Conservation (phyloP, 2,113 vertebrate genomes). For the Panthera uncia region DNA sequence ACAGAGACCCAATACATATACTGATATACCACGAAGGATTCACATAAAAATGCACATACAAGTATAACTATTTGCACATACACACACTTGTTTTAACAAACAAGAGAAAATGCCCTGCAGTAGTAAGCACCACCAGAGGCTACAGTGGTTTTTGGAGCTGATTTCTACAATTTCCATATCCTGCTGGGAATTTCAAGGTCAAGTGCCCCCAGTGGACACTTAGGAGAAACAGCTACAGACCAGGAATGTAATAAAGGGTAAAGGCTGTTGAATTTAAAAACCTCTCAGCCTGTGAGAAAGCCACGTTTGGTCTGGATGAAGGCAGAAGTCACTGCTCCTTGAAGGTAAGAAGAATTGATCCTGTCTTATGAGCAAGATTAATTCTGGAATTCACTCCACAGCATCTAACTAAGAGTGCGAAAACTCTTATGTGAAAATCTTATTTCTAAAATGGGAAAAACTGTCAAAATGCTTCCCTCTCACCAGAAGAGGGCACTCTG, state of each 20-base stretch:
- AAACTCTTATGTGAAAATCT: constrained; percentile 36
- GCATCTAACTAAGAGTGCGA: neutral
- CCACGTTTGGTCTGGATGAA: constrained; percentile 1
- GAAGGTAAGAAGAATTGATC: constrained; percentile 33
- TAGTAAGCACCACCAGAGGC: constrained; percentile 46
- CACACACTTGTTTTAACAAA: constrained; percentile 6
- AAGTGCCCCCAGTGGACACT: constrained; percentile 41
- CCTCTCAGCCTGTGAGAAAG: neutral
- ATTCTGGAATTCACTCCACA: constrained; percentile 36
- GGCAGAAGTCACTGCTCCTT: constrained; percentile 17
- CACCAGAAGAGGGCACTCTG: constrained; percentile 71
- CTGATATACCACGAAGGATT: constrained; percentile 11
- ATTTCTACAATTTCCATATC: constrained; percentile 58
- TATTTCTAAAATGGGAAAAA: constrained; percentile 51
- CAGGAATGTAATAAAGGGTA: constrained; percentile 12
- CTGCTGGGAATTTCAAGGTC: constrained; percentile 53
- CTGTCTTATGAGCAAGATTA: constrained; percentile 35
- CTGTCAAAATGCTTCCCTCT: constrained; percentile 19
- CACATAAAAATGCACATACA: neutral
- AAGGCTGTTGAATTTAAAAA: constrained; percentile 51
- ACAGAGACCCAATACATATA: neutral
- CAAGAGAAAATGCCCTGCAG: neutral
- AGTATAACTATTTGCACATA: neutral
- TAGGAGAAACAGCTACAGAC: constrained; percentile 29
- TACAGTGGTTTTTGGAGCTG: constrained; percentile 38